Evolutionary conservation across 2,113 vertebrate species (phyloP), one percentile per base, ranked within the genome.

Genomic region (Clinocottus analis): DNA sequence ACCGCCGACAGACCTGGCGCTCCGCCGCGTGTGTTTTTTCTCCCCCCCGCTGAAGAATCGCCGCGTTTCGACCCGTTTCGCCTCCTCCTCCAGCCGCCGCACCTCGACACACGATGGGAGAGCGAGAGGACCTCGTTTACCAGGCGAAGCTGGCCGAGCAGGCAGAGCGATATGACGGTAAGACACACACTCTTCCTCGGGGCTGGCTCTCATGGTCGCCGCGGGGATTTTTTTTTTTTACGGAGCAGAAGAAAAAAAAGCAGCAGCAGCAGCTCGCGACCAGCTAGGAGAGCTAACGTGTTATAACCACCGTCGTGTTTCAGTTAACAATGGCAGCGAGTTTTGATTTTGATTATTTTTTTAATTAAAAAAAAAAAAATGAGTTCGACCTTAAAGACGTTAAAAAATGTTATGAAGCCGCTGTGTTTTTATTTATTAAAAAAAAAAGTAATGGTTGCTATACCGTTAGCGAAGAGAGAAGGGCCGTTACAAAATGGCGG

Each of bases 71-170:
- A 43, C 41, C 41, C 41, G 41, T 43, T 43, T 43, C 41, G 41
- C 41, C 41, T 43, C 41, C 41, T 43, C 41, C 41, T 43, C 41
- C 41, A 91, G 88, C 77, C 4, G 49, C 49, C 77, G 91, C 94
- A 91, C 88, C 93, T 90, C 87, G 68, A 64, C 79, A 83, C 84
- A 94, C 93, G 86, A 98, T 99, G 97, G 97, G 95, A 94, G 97
- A 97, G 83, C 96, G 97, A 95, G 97, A 97, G 83, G 96, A 97
- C 86, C 94, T 96, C 86, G 97, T 99, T 87, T 99, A 97, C 89
- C 96, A 98, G 95, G 98, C 98, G 85, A 99, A 99, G 92, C 96
- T 99, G 79, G 98, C 98, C 85, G 98, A 99, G 90, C 98, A 99
- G 93, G 98, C 97, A 47, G 98, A 99, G 94, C 94, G 97, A 95